Evolutionary conservation across 2,888 invertebrate genomes (phyloP).

Genomic region (Odontocerum albicorne): DNA sequence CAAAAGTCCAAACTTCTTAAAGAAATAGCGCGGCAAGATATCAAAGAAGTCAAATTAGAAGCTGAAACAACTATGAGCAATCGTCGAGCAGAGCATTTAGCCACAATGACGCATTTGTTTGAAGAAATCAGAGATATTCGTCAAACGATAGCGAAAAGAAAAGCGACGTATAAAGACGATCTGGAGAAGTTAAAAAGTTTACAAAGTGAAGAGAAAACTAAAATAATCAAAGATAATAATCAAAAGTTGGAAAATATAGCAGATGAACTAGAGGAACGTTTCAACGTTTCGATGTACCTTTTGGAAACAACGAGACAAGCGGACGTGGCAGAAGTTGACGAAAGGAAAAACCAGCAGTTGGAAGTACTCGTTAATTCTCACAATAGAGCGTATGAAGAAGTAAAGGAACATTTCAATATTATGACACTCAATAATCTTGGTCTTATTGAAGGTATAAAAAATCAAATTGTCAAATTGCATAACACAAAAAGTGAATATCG

Average conservation of each 20-base stretch:
- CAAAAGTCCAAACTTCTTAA: no score
- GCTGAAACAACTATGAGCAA: no score
- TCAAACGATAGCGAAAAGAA: slow-evolving; percentile 67
- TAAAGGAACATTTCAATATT: slow-evolving; percentile 94
- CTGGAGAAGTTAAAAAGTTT: slow-evolving; percentile 42
- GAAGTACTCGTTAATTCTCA: slow-evolving; percentile 78
- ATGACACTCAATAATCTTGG: slow-evolving; percentile 91
- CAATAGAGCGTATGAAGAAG: slow-evolving; percentile 81
- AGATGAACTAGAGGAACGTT: slow-evolving; percentile 70
- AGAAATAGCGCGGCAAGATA: no score
- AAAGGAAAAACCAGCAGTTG: slow-evolving; percentile 86
- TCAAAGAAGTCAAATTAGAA: no score
- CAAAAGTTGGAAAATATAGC: slow-evolving; percentile 56
- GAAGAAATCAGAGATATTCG: slow-evolving; percentile 72
- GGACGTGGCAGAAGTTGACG: slow-evolving; percentile 88
- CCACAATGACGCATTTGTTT: slow-evolving; percentile 74
- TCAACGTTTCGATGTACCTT: slow-evolving; percentile 70
- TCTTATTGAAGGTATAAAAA: slow-evolving; percentile 80
- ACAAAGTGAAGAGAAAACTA: slow-evolving; percentile 75
- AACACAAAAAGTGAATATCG: slow-evolving; percentile 76
- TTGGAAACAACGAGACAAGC: slow-evolving; percentile 72
- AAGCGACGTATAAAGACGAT: slow-evolving; percentile 59
- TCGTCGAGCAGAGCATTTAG: slow-evolving; percentile 79
- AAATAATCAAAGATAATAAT: slow-evolving; percentile 53
- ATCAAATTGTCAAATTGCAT: slow-evolving; percentile 73